Conservation (phyloP, 2,113 vertebrate genomes). For the Theropithecus gelada region DNA sequence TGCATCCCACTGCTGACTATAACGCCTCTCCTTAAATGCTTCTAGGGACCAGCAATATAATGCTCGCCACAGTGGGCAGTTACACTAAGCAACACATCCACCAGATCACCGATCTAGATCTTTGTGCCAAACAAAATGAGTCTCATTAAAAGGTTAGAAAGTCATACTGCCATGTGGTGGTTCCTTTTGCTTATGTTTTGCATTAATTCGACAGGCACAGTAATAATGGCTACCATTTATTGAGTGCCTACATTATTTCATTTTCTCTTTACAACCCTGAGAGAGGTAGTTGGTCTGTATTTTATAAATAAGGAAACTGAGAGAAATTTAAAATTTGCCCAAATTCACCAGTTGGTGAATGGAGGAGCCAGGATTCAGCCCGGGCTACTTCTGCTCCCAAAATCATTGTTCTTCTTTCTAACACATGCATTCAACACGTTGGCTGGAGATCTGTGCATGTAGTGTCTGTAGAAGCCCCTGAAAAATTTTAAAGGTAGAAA, state of each 20-base stretch:
- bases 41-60: neutral
- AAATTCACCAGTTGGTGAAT: neutral
- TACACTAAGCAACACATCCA: neutral
- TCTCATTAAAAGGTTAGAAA: constrained; percentile 24
- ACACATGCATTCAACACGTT: neutral
- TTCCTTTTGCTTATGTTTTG: neutral
- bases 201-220: neutral
- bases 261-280: neutral
- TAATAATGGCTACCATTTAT: neutral
- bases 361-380: neutral
- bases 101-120: neutral
- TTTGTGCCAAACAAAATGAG: constrained; percentile 8
- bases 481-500: neutral
- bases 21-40: constrained; percentile 44
- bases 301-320: neutral
- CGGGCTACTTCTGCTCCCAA: neutral
- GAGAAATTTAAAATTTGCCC: neutral
- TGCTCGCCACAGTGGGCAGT: too few species aligned
- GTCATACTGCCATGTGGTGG: neutral
- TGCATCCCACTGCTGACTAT: constrained; percentile 55
- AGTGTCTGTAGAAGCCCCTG: neutral
- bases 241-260: neutral
- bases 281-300: neutral
- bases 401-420: neutral
- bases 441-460: neutral